Base-by-base conservation (phyloP, 2,888 invertebrate genomes). In the Stenotaenia linearis region DNA sequence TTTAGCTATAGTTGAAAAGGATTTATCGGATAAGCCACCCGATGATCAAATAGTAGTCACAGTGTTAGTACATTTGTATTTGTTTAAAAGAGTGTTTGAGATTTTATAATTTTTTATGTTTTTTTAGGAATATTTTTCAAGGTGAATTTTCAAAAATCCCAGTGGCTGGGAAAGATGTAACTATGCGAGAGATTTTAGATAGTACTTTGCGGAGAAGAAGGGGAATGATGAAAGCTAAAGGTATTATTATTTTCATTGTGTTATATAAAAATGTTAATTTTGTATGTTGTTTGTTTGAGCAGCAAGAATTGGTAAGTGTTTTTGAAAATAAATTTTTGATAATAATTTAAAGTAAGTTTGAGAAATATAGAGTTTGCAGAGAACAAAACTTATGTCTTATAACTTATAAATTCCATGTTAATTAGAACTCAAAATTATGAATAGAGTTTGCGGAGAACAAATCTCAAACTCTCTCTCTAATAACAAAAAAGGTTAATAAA, bases 1-100 rank as follows among this genome's bases (percentile, higher is more conserved):
- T 83, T 89, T 98, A 15, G 97, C 97, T 5, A 89, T 98, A 18
- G 93, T 96, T 0, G 94, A 96, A 85, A 90, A 92, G 79, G 83
- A 81, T 9, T 37, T 37, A 15, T 56, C 81, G 0, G 80, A 79
- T 12, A 32, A 21, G 12, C 1, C 18, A 23, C 30, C 28, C 15
- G 69, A 79, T 25, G 40, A 74, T 18, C 81, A 82, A 21, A 80
- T 84, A 28, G 83, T 85, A 6, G 85, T 86, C 18, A 86, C 85
- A 12, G 84, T 86, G 86, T 86, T 83, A 84, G 85, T 84, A 9
- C 28, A 25, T n/a, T n/a, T n/a, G n/a, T n/a, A n/a, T n/a, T n/a
- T n/a, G n/a, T n/a, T n/a, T n/a, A n/a, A n/a, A n/a, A n/a, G n/a
- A n/a, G n/a, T n/a, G n/a, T n/a, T n/a, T n/a, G n/a, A n/a, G n/a